Base-by-base conservation (phyloP, 2,113 vertebrate genomes). In the Dipodomys spectabilis region DNA sequence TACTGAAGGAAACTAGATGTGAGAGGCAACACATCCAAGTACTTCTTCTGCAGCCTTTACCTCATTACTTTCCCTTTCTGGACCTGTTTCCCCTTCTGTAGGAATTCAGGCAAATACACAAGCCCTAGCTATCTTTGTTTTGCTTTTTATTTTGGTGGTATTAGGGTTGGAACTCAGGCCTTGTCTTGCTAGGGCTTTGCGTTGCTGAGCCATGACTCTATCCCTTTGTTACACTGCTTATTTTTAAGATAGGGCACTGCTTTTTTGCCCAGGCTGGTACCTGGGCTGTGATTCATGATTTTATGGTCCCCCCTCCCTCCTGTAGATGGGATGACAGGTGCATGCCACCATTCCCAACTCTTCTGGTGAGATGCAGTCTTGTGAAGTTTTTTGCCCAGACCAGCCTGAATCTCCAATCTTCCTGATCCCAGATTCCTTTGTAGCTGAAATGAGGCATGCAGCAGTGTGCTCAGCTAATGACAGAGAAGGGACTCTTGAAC, bases 1-100 rank as follows among this genome's bases (percentile, higher is more conserved):
- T 92, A 39, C 77, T 28, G 30, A 93, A 86, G 73, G 81, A 92
- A 68, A 86, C 32, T 35, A 87, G 73, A 92, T 32, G 16, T 20
- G 84, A 82, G 88, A 78, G 39, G 30, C 16, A 30, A 35, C 6
- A 18, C 13, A 4, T 77, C 77, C n/a, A 68, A 30, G 78, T 75
- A n/a, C 83, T 86, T 74, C 44, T 68, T 84, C 53, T 87, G 27
- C 49, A 45, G 49, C 25, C 28, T 93, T 73, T 62, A 22, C 68
- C 68, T 85, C 18, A 28, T 88, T 39, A 5, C 6, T 30, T 80
- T 25, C 32, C 10, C 67, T 60, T 82, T 72, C 83, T 83, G 35
- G 39, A 30, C 35, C 81, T 93, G n/a, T 82, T 86, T 95, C 20
- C 6, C 35, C 4, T 74, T 87, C 65, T 78, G 57, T 75, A 77